These are phyloP conservation scores for Halichondria panicea DNA, from an alignment of 37 sponge, comb jelly and placozoan genomes.

Conservation along the genomic window DNA sequence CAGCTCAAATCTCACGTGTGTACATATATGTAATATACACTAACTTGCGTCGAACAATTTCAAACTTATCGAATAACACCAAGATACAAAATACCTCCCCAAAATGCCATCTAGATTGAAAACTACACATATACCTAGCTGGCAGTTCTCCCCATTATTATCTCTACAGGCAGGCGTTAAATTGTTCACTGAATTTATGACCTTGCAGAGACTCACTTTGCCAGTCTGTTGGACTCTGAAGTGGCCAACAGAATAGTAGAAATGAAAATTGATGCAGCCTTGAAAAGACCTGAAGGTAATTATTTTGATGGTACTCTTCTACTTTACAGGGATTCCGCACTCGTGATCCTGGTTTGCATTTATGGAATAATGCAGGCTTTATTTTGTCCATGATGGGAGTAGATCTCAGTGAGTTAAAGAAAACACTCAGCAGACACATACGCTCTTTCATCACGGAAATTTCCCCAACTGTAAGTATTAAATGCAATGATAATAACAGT, in stretches of 20 bases:
- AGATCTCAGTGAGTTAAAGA: slow-evolving; percentile 31
- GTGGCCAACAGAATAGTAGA: slow-evolving; percentile 47
- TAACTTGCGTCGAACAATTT: too few relatives aligned
- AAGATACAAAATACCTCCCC: too few relatives aligned
- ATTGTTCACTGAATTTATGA: too few relatives aligned
- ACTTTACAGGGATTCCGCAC: background rate
- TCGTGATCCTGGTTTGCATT: background rate
- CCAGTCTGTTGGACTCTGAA: slow-evolving; percentile 47
- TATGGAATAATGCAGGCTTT: too few relatives aligned
- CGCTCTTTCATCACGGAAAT: slow-evolving; percentile 36
- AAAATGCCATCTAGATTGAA: too few relatives aligned
- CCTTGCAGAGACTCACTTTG: slow-evolving; percentile 29
- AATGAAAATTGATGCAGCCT: slow-evolving; percentile 27
- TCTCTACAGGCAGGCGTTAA: too few relatives aligned
- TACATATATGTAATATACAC: too few relatives aligned
- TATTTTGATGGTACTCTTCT: background rate
- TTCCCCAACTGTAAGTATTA: slow-evolving; percentile 55
- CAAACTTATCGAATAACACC: too few relatives aligned
- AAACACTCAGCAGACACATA: slow-evolving; percentile 19
- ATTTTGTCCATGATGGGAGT: slow-evolving; percentile 66
- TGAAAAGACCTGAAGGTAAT: slow-evolving; percentile 66
- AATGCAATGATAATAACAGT: background rate
- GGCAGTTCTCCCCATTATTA: too few relatives aligned
- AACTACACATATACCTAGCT: too few relatives aligned
- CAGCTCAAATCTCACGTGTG: too few relatives aligned